Conservation (phyloP, 2,113 vertebrate species). For the Aix galericulata region DNA sequence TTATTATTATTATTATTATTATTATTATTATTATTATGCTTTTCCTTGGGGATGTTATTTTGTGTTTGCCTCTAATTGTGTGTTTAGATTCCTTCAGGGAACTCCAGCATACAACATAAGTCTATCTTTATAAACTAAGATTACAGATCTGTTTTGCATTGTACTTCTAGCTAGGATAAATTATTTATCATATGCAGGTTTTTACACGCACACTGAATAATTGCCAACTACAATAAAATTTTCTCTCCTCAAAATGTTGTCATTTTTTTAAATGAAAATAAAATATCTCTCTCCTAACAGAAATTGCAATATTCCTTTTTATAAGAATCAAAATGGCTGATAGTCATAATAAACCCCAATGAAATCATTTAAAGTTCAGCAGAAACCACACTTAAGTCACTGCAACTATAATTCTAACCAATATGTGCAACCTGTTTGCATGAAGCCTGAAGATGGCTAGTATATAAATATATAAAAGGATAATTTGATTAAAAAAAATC, state of each 20-base stretch:
- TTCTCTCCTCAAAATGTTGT: not conserved
- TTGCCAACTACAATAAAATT: fast-evolving
- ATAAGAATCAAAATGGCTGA: not conserved
- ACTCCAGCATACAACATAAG: not conserved
- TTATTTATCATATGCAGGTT: not conserved
- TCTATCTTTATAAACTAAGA: not conserved
- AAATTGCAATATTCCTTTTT: not conserved
- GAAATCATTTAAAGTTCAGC: not conserved
- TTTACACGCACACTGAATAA: not conserved
- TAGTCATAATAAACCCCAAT: not conserved
- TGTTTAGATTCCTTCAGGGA: slow-evolving; percentile 28
- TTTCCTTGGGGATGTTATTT: slow-evolving; percentile 36
- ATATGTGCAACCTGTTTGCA: not conserved
- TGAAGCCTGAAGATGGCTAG: not conserved
- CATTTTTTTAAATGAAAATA: not conserved
- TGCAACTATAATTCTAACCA: not conserved
- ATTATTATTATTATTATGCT: not conserved
- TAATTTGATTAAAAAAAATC: not conserved
- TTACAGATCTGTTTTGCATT: not conserved
- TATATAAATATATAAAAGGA: not conserved
- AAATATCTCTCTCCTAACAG: not conserved
- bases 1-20: no score
- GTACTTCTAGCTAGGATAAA: not conserved
- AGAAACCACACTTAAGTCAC: not conserved
- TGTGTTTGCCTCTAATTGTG: slow-evolving; percentile 51